Evolutionary conservation across 2,888 invertebrate species (phyloP), one percentile per base, ranked within the genome.

Genomic region (Luperina nickerlii): DNA sequence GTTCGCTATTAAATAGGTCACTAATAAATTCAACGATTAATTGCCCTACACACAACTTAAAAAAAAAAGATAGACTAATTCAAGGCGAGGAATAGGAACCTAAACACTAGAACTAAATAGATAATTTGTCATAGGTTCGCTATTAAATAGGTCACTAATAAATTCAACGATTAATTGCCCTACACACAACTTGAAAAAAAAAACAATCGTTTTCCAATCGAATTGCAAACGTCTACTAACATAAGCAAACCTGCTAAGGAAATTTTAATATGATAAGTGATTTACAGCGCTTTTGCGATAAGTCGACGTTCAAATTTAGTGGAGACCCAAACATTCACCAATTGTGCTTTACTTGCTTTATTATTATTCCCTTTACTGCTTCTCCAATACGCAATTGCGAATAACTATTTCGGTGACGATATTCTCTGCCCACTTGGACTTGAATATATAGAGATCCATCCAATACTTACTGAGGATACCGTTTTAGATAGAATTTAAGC

Each of bases 381-480:
- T 77, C 81, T 84, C 85, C 84, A 81, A 87, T 84, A 87, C 66
- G 60, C 79, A 81, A 86, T 75, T 81, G 85, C 74, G 66, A 78
- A 81, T 85, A 82, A 78, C 87, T 63, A 84, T 87, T 79, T 83
- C 75, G 81, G 82, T 85, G 79, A 91, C 90, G 92, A 93, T 94
- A 94, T 94, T 93, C 93, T 90, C 90, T 92, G 88, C 90, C 89
- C 90, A 80, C 76, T 86, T 87, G 77, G 70, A 90, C 86, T 91
- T 88, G 90, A 92, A 94, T 94, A 94, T 94, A 94, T 94, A 91
- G 89, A 89, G 88, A 92, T 89, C 89, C 90, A 90, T 69, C 76
- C 72, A 80, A 88, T 88, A 86, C 82, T 79, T 75, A 81, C 74
- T 74, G 66, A 63, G 85, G 76, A 81, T 88, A 78, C 72, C 77